Percentiles rank a stretch among this genome's conserved stretches.
Conservation (phyloP, 64 coral and sea anemone species). For the Stichodactyla mertensii region DNA sequence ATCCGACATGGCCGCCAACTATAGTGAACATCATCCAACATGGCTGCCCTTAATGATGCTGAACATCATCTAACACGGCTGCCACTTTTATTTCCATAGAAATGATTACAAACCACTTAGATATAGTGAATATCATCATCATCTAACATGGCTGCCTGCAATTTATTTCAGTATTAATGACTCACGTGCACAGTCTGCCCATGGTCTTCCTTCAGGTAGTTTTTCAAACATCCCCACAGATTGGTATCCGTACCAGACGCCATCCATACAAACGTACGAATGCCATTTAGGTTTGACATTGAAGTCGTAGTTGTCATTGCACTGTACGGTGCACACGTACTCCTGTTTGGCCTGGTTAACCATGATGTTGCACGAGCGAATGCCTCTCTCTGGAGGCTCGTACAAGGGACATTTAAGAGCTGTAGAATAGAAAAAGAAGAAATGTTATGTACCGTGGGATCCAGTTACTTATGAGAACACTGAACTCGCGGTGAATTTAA, state of each 20-base stretch:
- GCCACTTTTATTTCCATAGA: neutral
- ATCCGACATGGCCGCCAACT: neutral
- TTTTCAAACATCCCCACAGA: neutral
- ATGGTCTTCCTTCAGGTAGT: neutral
- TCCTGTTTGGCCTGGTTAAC: neutral
- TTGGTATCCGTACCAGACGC: neutral
- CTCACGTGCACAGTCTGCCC: slow-evolving; percentile 1
- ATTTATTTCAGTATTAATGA: no score
- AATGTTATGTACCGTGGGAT: no score
- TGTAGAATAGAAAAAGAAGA: neutral
- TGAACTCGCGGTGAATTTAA: no score
- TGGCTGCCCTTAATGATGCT: neutral
- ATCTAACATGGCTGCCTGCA: neutral
- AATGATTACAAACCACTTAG: neutral
- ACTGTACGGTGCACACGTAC: neutral
- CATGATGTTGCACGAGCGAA: slow-evolving; percentile 7
- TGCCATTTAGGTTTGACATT: neutral
- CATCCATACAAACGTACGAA: neutral
- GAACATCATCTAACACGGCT: neutral
- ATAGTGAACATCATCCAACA: no score
- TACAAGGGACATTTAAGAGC: slow-evolving; percentile 9
- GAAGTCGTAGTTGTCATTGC: slow-evolving; percentile 5
- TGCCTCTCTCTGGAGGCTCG: neutral
- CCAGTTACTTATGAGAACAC: no score
- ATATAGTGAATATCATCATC: neutral